Conservation (phyloP, 2,888 invertebrate species). For the Ochropacha duplaris region DNA sequence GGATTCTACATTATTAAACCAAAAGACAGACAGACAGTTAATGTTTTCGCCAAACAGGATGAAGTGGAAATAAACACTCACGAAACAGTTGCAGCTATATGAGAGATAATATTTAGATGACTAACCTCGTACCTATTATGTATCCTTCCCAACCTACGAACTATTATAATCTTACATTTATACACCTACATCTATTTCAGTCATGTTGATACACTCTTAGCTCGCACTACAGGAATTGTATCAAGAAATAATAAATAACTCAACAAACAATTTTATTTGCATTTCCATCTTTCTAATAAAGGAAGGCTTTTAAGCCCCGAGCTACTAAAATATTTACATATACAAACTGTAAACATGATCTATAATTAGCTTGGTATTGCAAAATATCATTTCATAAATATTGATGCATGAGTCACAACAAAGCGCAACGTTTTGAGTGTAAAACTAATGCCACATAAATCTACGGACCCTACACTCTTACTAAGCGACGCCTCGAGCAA, state of each 20-base stretch:
- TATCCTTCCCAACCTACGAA: too few relatives aligned
- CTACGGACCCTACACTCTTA: conserved; percentile 42
- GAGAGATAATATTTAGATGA: too few relatives aligned
- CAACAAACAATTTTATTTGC: background rate
- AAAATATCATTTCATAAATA: conserved; percentile 38
- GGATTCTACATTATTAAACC: too few relatives aligned
- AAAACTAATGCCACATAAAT: conserved; percentile 57
- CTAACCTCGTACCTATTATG: too few relatives aligned
- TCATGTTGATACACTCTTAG: too few relatives aligned
- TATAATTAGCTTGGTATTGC: conserved; percentile 25
- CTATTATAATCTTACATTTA: too few relatives aligned
- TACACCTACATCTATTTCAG: too few relatives aligned
- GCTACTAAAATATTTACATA: conserved; percentile 19
- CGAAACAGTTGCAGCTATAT: too few relatives aligned
- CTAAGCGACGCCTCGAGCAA: conserved; percentile 56
- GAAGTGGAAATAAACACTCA: too few relatives aligned
- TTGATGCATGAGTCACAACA: conserved; percentile 50
- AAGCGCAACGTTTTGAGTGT: conserved; percentile 48
- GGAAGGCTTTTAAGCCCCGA: background rate
- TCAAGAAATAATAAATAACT: background rate
- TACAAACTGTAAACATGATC: conserved; percentile 20
- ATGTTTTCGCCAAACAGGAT: too few relatives aligned
- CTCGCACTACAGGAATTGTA: background rate
- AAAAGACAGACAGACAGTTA: too few relatives aligned
- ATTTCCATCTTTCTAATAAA: background rate